Base-by-base conservation (phyloP, 2,113 vertebrate species). In the Elephas maximus region DNA sequence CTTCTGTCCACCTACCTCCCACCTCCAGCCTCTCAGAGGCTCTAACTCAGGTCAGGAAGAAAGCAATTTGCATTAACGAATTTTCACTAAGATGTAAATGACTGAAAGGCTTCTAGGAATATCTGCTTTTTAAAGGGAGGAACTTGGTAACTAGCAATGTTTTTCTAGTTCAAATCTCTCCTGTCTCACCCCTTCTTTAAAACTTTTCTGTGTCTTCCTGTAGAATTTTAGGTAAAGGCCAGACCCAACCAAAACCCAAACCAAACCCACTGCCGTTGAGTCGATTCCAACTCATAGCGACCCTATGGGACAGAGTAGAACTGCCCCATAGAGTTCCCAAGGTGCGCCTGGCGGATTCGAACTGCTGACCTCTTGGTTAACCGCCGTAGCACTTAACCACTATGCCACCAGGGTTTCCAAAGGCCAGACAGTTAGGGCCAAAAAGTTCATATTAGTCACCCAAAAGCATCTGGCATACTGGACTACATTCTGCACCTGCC, bases 161-260 rank as follows among this genome's bases (percentile, higher is more conserved):
- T 88, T 86, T 91, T 37, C 79, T 71, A 48, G 28, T 90, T 94
- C 48, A 18, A 28, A 71, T n/a, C 73, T 79, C 21, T 30, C n/a
- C 10, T 7, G 3, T 63, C 33, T 89, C 69, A n/a, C 62, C 28
- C 48, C 10, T 51, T 92, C 65, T 91, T 93, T 37, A 82, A 94
- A 82, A 94, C 5, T 26, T 74, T 12, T n/a, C 51, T 78, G 4
- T 41, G 10, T 79, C 74, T 88, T 45, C 74, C 63, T 67, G 48
- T 60, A 93, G 79, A 83, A 86, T 87, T 53, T 12, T 37, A 63
- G 76, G 63, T 48, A 97, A 93, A 86, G 86, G 67, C 53, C 62
- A 57, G 53, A 57, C 53, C 37, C 37, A 37, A 37, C 37, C 37
- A 37, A 37, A 37, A 37, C 37, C 37, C 37, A 37, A 37, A 37